Percentiles rank a stretch among this genome's conserved stretches.
Evolutionary conservation across 1,140 invertebrate genomes (phyloP).

Genomic region (Cotesia typhae): DNA sequence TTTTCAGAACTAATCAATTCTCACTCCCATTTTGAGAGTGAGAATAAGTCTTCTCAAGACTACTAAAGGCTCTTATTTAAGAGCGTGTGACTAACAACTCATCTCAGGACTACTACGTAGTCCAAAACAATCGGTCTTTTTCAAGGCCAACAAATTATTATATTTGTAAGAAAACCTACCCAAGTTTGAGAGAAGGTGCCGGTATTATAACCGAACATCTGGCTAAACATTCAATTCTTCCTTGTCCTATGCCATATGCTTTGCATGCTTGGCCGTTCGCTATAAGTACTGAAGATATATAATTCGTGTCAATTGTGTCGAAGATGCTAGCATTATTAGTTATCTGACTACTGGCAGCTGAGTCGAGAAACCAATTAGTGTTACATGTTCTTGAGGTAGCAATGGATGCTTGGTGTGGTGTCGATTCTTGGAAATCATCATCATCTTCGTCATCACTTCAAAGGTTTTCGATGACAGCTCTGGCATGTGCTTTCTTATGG

Average conservation of each 20-base stretch:
- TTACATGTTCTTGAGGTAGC: neutral
- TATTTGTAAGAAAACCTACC: too few species aligned
- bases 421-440: neutral
- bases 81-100: too few species aligned
- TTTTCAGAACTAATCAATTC: too few species aligned
- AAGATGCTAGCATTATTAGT: neutral
- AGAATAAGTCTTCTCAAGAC: too few species aligned
- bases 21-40: too few species aligned
- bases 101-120: too few species aligned
- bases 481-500: neutral
- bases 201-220: too few species aligned
- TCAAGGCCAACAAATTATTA: too few species aligned
- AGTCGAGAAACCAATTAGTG: neutral
- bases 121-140: too few species aligned
- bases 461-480: neutral
- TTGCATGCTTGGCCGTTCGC: constrained; percentile 10
- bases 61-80: too few species aligned
- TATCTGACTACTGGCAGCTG: constrained; percentile 1
- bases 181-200: too few species aligned
- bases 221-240: constrained; percentile 6
- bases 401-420: neutral
- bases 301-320: constrained; percentile 4
- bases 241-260: constrained; percentile 2
- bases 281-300: neutral
- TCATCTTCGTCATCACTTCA: neutral